Conservation (phyloP, 2,113 vertebrate genomes). For the Mirza zaza region DNA sequence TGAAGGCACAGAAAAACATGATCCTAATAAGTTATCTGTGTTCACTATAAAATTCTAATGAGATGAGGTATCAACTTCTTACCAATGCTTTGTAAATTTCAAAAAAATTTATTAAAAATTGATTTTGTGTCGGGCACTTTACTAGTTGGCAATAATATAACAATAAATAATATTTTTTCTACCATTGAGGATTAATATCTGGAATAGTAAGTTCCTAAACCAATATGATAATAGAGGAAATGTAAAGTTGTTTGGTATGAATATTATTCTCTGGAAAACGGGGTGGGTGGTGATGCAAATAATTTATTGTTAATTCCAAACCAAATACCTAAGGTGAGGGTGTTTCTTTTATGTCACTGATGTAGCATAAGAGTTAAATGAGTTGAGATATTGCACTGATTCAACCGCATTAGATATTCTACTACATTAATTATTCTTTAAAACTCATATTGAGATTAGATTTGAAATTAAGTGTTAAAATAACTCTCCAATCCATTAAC, state of each 20-base stretch:
- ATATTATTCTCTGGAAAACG: not conserved
- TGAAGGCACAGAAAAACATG: not conserved
- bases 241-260: not conserved
- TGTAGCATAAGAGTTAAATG: not conserved
- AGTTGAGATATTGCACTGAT: not conserved
- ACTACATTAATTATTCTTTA: not conserved
- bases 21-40: not conserved
- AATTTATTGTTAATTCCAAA: not conserved
- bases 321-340: not conserved
- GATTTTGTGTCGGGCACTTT: not conserved
- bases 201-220: not conserved
- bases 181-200: not conserved
- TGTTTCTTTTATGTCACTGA: not conserved
- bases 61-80: not conserved
- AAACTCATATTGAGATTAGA: not conserved
- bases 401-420: not conserved
- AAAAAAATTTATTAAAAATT: not conserved
- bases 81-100: not conserved
- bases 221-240: not conserved
- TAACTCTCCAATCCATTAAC: not conserved
- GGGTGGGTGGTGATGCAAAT: rapidly evolving
- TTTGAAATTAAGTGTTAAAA: not conserved
- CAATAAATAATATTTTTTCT: not conserved
- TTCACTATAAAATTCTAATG: not conserved
- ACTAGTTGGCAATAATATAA: not conserved